Evolutionary conservation across 2,797 vertebrate species (phyloP), one percentile per base, ranked within the genome.

Genomic region (Sebastes vulpes): DNA sequence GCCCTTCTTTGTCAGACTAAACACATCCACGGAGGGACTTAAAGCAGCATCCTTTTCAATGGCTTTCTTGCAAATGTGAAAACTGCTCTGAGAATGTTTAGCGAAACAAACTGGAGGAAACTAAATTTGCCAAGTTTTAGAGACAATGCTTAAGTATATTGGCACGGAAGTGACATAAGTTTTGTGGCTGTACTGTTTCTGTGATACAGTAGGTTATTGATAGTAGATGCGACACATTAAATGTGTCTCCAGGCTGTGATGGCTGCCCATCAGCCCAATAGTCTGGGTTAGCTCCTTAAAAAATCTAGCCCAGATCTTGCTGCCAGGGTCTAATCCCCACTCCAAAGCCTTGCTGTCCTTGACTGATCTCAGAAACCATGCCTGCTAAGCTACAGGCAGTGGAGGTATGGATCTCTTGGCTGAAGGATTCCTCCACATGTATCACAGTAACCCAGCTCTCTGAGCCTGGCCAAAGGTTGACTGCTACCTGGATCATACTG

Each of bases 311-410:
- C 69, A 83, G 82, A 82, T 90, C 82, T 90, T 29, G 61, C 77
- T 86, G 83, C 87, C 50, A 80, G 77, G 79, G 61, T 79, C 35
- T 92, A 94, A 96, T 95, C 93, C 88, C 72, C 46, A 64, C 73
- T 79, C 85, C 87, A 91, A 93, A 94, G 90, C 91, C 84, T 72
- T 52, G 58, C 77, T 90, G 81, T 89, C 88, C 86, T 81, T 68
- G 85, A 86, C 88, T 91, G 90, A 94, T 89, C 88, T 90, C 84
- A 82, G 81, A 74, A 86, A 83, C 84, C 84, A 60, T 75, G 65
- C 75, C 66, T 54, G 61, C 86, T 89, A 77, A 91, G 84, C 85
- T 81, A 16, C 48, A 85, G 61, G 79, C 72, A 23, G 82, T 66
- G 66, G 69, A 86, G 76, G 85, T 86, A 70, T 59, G 87, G 77